Base-by-base conservation (phyloP, 2,113 vertebrate species). In the Catharus minimus region DNA sequence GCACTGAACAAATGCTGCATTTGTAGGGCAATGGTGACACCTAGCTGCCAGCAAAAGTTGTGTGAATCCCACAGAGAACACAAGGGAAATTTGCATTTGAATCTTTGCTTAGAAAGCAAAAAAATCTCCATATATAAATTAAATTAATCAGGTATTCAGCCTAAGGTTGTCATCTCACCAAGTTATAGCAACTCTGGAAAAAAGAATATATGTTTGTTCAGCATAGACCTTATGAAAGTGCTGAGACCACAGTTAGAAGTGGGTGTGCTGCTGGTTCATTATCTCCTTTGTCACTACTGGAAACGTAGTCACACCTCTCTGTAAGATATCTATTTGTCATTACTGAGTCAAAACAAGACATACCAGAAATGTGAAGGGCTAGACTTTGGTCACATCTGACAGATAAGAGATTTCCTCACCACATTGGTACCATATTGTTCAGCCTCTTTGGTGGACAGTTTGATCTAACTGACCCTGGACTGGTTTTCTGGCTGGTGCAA, bases 21-120 rank as follows among this genome's bases (percentile, higher is more conserved):
- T 86, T 28, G 10, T 38, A 56, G 55, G 38, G 82, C 87, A 94
- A 95, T 65, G 74, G 73, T 91, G 96, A 95, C 96, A 95, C 27
- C 96, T 96, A 95, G 95, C n/a, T 82, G 93, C 78, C 87, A 82
- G 49, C 20, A 53, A 39, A 80, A 67, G 57, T 21, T 77, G 13
- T 58, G 39, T 43, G 65, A 78, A 28, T 79, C 28, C 33, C 66
- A 41, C 38, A 22, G 50, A 85, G 32, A 39, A 26, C 3, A 39
- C 23, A 38, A 0, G 1, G 23, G 33, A 78, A 90, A 83, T 44
- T 10, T 28, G 57, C 36, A 44, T n/a, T 72, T 82, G 68, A 69
- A 47, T 53, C 41, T 67, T 49, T 58, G 56, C 62, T 94, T 62
- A 62, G 76, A 82, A 79, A 86, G 36, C 12, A 50, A 38, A 64